A percentile compares a stretch with the other conserved stretches of the same genome.
These are phyloP conservation scores for Neomonachus schauinslandi DNA, from an alignment of 2,113 vertebrate species.

Conservation along the genomic window DNA sequence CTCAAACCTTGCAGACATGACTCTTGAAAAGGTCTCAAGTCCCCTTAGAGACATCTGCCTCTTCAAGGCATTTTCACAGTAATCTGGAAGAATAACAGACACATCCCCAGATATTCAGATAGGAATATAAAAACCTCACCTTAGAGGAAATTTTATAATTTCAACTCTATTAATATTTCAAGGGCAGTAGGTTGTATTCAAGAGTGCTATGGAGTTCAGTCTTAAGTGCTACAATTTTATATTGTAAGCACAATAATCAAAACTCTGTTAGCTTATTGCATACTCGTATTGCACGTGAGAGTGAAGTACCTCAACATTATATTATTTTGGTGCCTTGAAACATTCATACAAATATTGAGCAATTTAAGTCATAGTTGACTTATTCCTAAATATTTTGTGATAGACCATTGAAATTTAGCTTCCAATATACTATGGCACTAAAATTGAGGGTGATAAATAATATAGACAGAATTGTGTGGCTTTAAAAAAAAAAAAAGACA, in stretches of 20 bases:
- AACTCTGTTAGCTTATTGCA: neutral
- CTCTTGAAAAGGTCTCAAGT: conserved; percentile 68
- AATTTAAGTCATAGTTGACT: neutral
- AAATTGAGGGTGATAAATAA: neutral
- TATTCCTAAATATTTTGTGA: neutral
- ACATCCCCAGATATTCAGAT: neutral
- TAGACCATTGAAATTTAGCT: neutral
- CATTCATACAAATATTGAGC: neutral
- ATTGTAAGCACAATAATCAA: neutral
- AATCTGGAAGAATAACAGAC: conserved; percentile 54
- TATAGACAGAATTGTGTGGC: neutral
- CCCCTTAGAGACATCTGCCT: conserved; percentile 72
- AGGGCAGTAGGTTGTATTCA: neutral
- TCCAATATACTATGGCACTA: neutral
- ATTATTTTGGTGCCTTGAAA: neutral
- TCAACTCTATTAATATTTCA: conserved; percentile 44
- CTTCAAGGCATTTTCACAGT: conserved; percentile 69
- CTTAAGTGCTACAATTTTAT: neutral
- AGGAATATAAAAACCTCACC: neutral
- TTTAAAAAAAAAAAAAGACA: neutral
- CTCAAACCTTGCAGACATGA: conserved; percentile 62
- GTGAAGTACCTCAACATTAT: neutral
- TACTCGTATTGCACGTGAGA: neutral
- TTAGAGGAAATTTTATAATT: conserved; percentile 35
- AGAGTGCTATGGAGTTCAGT: neutral